Conservation (phyloP, 2,113 vertebrate species). For the Capreolus pygargus region DNA sequence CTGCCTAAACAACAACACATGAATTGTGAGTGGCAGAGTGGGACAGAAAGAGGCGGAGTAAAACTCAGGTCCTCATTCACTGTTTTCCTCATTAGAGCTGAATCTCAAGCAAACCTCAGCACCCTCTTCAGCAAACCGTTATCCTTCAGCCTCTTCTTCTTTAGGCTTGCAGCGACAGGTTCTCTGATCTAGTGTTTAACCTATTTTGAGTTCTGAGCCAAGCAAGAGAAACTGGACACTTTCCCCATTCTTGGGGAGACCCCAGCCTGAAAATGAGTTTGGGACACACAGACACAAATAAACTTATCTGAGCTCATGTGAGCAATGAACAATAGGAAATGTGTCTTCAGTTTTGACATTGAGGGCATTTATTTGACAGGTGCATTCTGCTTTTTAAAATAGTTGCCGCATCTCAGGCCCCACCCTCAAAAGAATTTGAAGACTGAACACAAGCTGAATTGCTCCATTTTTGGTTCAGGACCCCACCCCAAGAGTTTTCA, state of each 20-base stretch:
- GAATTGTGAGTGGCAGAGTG: not conserved
- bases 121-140: not conserved
- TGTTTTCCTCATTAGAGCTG: not conserved
- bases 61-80: not conserved
- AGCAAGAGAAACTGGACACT: not conserved
- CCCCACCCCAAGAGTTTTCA: not conserved
- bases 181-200: not conserved
- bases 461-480: not conserved
- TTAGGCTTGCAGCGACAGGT: not conserved
- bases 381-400: not conserved
- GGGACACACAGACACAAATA: not conserved
- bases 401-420: not conserved
- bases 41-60: rapidly evolving
- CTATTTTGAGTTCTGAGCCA: not conserved
- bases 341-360: not conserved
- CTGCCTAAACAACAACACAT: not conserved
- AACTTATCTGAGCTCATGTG: not conserved
- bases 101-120: not conserved
- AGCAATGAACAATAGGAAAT: not conserved
- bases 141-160: not conserved
- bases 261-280: not conserved
- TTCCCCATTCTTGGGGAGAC: not conserved
- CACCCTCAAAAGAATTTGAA: not conserved
- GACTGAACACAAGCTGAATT: not conserved
- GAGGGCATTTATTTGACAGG: not conserved